Base-by-base conservation (phyloP, 1,140 invertebrate species). In the Mesaphorura yosii region DNA sequence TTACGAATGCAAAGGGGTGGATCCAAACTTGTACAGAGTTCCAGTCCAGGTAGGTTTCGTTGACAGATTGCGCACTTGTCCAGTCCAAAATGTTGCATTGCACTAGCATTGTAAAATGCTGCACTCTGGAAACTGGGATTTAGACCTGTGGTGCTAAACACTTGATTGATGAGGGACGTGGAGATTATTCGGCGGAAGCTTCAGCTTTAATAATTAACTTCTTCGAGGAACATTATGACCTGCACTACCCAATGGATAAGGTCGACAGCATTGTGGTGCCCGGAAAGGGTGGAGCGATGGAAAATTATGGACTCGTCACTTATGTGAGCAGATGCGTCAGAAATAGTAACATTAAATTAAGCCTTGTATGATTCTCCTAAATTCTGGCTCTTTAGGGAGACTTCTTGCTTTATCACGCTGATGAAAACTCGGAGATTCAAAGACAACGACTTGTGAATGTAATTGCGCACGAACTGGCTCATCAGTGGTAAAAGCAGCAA, bases 201-300 rank as follows among this genome's bases (percentile, higher is more conserved):
- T 28, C 50, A 4, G 57, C 57, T 15, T 47, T n/a, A 27, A 37
- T 55, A 10, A 31, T 59, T 27, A 15, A 37, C 12, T 44, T 28
- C 29, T 59, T 51, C 44, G 57, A 59, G 37, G 15, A 26, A 2
- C 28, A 31, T 34, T 59, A 51, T 27, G 28, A 51, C 1, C n/a
- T 41, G n/a, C 22, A 23, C 7, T 48, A 59, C 25, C 20, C 22
- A 25, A 46, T 52, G 31, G 27, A 27, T 1, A 59, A 59, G 28
- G 19, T 55, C 25, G 57, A 59, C 37, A 52, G 48, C 1, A 51
- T 55, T 39, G 44, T 34, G n/a, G 49, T 55, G 2, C 48, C 53
- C 0, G 34, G 29, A n/a, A 51, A 53, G 12, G 47, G 48, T 38
- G 57, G 57, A 7, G 53, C 53, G 23, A 52, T 51, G 53, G 48